Percentiles rank a stretch among this genome's conserved stretches.
Conservation (phyloP, 53 echinoderm and acorn worm genomes). For the Pentamera pediparva region DNA sequence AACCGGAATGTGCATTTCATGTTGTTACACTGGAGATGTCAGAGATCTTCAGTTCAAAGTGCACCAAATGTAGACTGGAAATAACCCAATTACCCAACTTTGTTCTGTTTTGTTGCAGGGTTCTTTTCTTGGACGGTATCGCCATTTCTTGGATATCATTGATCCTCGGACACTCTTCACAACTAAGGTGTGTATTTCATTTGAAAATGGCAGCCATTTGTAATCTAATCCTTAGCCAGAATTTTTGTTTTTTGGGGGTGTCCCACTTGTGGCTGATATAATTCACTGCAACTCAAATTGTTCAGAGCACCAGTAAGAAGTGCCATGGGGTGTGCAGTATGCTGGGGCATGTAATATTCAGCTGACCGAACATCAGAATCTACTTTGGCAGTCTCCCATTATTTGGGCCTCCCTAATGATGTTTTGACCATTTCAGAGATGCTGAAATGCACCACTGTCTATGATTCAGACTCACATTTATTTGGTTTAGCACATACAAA, state of each 20-base stretch:
- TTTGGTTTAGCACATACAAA: too few relatives aligned
- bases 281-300: neutral
- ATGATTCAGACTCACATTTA: too few relatives aligned
- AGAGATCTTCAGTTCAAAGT: too few relatives aligned
- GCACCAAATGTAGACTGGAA: too few relatives aligned
- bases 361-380: too few relatives aligned
- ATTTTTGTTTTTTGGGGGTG: too few relatives aligned
- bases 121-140: constrained; percentile 66
- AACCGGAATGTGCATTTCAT: too few relatives aligned
- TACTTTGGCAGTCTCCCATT: neutral
- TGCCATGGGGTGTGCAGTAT: neutral
- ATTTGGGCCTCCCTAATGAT: neutral
- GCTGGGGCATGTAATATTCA: neutral
- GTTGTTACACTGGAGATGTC: neutral
- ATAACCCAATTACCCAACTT: neutral
- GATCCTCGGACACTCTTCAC: constrained; percentile 81
- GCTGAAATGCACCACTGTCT: too few relatives aligned
- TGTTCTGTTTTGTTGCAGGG: constrained; percentile 37
- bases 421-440: too few relatives aligned
- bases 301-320: neutral
- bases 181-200: constrained; percentile 48
- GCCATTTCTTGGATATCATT: constrained; percentile 77
- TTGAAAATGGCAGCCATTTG: neutral
- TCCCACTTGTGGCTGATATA: too few relatives aligned
- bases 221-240: too few relatives aligned